Evolutionary conservation across 2,797 vertebrate species (phyloP).

Genomic region (Phylloscopus collybita): DNA sequence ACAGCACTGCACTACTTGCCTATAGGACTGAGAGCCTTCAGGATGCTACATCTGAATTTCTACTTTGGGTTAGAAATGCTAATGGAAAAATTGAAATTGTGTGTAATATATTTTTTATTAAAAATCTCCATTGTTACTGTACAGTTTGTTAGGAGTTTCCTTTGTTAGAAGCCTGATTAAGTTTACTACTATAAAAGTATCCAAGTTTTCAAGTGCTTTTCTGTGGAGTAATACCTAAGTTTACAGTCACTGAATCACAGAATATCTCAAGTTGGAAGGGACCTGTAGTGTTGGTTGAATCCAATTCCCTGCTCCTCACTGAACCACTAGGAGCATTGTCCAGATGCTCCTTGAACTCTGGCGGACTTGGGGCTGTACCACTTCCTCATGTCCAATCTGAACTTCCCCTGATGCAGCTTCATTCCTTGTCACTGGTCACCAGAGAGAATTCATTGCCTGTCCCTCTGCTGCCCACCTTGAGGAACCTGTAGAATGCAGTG

Average conservation of each 20-base stretch:
- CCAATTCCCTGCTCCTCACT: neutral
- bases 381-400: neutral
- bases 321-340: neutral
- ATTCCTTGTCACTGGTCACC: neutral
- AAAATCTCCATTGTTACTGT: conserved; percentile 22
- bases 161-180: conserved; percentile 18
- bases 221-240: neutral
- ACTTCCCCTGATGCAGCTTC: neutral
- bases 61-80: conserved; percentile 32
- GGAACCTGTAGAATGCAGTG: neutral
- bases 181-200: neutral
- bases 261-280: neutral
- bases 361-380: neutral
- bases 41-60: neutral
- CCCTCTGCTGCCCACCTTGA: neutral
- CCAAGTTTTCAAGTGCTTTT: neutral
- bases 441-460: neutral
- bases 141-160: conserved; percentile 36
- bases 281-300: neutral
- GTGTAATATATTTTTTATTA: conserved; percentile 52
- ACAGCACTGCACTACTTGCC: neutral
- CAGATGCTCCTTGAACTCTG: neutral
- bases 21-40: neutral
- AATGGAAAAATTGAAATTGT: neutral
- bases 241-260: neutral